These are phyloP conservation scores for Rhamphomyia laevipes DNA, from an alignment of 2,888 invertebrate genomes.

Conservation along the genomic window DNA sequence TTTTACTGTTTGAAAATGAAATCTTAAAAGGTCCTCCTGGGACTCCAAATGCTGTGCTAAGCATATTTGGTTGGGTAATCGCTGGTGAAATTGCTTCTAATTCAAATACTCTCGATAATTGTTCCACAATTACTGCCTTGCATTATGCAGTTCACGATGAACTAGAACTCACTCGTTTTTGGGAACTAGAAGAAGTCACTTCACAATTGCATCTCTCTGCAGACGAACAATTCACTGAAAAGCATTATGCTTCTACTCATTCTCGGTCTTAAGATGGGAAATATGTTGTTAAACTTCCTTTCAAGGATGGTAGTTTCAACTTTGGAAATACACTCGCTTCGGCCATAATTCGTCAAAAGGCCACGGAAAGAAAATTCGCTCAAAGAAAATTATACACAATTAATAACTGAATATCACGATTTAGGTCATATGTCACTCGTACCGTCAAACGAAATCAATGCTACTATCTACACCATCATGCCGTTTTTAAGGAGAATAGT, in stretches of 20 bases:
- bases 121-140: not conserved
- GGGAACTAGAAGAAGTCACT: too few species aligned
- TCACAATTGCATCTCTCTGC: too few species aligned
- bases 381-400: slow-evolving; percentile 8
- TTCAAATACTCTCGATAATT: not conserved
- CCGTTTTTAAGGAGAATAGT: slow-evolving; percentile 13
- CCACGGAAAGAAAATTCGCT: slow-evolving; percentile 10
- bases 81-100: too few species aligned
- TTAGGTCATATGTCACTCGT: slow-evolving; percentile 13
- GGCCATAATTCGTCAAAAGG: slow-evolving; percentile 6
- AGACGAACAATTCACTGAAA: too few species aligned
- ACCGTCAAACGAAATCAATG: not conserved
- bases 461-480: slow-evolving; percentile 14
- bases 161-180: too few species aligned
- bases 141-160: too few species aligned
- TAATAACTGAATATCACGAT: slow-evolving; percentile 12
- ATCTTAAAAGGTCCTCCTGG: not conserved
- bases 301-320: slow-evolving; percentile 2
- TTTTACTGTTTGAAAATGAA: slow-evolving; percentile 9
- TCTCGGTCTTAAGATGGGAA: slow-evolving; percentile 7
- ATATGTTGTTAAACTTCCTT: slow-evolving; percentile 9
- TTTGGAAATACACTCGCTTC: slow-evolving; percentile 7
- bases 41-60: slow-evolving; percentile 9
- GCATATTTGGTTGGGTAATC: too few species aligned
- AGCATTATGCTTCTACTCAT: not conserved